Percentiles rank a stretch among this genome's conserved stretches.
These are phyloP conservation scores for Dione juno DNA, from an alignment of 2,888 invertebrate species.

Conservation along the genomic window DNA sequence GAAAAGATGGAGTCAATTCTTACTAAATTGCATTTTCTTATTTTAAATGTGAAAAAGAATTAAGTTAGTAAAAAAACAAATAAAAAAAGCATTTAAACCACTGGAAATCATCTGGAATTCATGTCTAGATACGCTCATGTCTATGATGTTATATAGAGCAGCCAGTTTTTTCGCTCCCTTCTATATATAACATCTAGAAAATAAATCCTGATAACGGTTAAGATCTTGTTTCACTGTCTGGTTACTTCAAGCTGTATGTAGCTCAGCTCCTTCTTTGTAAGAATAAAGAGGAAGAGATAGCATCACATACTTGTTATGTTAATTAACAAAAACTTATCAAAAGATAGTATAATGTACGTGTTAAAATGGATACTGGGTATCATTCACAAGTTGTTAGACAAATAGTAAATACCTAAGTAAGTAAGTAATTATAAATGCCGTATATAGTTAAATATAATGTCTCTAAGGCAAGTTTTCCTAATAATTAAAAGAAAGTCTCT, in stretches of 20 bases:
- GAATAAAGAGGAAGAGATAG: constrained; percentile 4
- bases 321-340: background rate
- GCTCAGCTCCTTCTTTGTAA: background rate
- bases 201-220: background rate
- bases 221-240: background rate
- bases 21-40: no score
- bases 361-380: no score
- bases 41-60: no score
- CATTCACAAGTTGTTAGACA: background rate
- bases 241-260: background rate
- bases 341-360: background rate
- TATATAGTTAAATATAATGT: background rate
- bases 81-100: no score
- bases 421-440: no score
- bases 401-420: no score
- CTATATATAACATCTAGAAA: background rate
- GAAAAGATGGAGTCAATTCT: no score
- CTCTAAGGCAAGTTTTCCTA: background rate
- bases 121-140: no score
- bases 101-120: no score
- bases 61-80: no score
- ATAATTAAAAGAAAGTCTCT: background rate
- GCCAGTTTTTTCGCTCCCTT: background rate
- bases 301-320: background rate
- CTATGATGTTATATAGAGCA: background rate